Conservation (phyloP, 1,140 invertebrate species). For the Habropoda laboriosa region DNA sequence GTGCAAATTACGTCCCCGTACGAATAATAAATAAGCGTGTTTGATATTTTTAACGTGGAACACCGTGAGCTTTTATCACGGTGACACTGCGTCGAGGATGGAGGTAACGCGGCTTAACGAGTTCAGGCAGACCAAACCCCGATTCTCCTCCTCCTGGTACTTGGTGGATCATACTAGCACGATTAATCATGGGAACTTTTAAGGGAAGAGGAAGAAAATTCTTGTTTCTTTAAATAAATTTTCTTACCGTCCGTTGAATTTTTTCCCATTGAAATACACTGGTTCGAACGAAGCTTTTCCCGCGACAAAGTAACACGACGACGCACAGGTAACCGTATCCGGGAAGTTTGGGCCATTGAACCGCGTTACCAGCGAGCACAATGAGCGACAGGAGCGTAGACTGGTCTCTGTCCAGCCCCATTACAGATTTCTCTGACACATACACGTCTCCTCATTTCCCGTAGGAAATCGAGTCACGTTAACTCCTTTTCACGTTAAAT, state of each 20-base stretch:
- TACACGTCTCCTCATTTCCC: constrained; percentile 40
- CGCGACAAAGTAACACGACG: constrained; percentile 56
- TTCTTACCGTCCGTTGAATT: no score
- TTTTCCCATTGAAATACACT: no score
- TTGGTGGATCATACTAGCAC: no score
- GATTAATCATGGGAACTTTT: no score
- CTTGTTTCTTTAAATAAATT: no score
- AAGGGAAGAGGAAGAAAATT: no score
- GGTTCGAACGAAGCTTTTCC: constrained; percentile 34
- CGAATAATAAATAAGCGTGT: constrained; percentile 55
- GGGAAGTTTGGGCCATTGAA: constrained; percentile 81
- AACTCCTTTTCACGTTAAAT: no score
- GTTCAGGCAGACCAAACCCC: background rate
- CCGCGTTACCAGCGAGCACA: constrained; percentile 62
- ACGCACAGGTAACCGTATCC: constrained; percentile 72
- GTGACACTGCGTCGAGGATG: background rate
- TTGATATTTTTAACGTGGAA: constrained; percentile 36
- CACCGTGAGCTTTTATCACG: constrained; percentile 11
- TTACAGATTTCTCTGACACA: constrained; percentile 53
- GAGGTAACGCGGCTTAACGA: background rate
- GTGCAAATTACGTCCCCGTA: constrained; percentile 24
- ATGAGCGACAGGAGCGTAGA: constrained; percentile 50
- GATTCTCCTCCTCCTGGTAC: no score
- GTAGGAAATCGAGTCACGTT: constrained; percentile 59
- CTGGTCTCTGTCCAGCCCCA: constrained; percentile 24